Percentiles rank a stretch among this genome's conserved stretches.
Conservation (phyloP, 2,888 invertebrate species). For the Erpobdella octoculata region DNA sequence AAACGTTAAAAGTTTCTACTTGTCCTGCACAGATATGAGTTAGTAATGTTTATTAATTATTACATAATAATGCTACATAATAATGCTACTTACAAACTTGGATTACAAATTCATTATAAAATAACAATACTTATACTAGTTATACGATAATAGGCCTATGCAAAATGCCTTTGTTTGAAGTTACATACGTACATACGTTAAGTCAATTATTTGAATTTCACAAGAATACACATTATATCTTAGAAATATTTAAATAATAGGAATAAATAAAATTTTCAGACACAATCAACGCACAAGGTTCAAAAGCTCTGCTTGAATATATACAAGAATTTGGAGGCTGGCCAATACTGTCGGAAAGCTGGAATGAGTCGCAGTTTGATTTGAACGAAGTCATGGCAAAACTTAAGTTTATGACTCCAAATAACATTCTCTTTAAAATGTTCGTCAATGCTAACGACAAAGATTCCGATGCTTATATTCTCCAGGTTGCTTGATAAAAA, state of each 20-base stretch:
- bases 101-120: too few relatives aligned
- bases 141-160: too few relatives aligned
- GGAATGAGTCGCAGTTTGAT: conserved; percentile 57
- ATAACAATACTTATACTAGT: too few relatives aligned
- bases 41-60: not conserved
- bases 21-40: not conserved
- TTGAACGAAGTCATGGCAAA: conserved; percentile 58
- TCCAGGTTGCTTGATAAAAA: conserved; percentile 62
- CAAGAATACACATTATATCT: too few relatives aligned
- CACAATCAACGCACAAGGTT: conserved; percentile 65
- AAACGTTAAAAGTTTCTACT: not conserved
- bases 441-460: conserved; percentile 79
- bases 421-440: conserved; percentile 45
- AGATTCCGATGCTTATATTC: conserved; percentile 78
- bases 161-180: too few relatives aligned
- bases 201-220: too few relatives aligned
- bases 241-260: too few relatives aligned
- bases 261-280: too few relatives aligned
- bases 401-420: conserved; percentile 67
- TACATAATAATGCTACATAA: too few relatives aligned
- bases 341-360: conserved; percentile 60
- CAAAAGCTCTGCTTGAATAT: conserved; percentile 67
- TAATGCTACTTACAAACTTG: not conserved
- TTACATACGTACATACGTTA: too few relatives aligned
- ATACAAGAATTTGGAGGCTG: conserved; percentile 73